phyloP scores from a whole-genome alignment of 2,113 vertebrate species.

The Uria lomvia region DNA sequence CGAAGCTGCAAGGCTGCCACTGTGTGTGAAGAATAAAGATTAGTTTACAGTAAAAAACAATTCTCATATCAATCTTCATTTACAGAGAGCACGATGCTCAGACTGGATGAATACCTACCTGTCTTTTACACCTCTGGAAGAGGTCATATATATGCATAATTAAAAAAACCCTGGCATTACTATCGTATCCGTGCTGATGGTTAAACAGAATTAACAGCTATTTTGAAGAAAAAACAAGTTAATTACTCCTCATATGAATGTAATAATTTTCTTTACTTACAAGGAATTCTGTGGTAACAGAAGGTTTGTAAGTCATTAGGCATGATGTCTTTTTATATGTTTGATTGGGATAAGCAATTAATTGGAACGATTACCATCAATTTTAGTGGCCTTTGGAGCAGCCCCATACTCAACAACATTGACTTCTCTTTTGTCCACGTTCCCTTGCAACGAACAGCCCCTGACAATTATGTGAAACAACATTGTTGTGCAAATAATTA shows the following conservation, averaged over 20 bases:
- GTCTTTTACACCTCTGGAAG: not conserved
- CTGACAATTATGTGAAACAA: not conserved
- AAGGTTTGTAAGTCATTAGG: not conserved
- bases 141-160: not conserved
- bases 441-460: not conserved
- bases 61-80: not conserved
- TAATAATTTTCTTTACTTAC: not conserved
- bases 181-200: not conserved
- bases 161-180: not conserved
- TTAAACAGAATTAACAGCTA: not conserved
- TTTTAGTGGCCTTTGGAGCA: not conserved
- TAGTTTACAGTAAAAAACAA: constrained; percentile 2
- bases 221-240: not conserved
- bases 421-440: not conserved
- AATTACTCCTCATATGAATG: not conserved
- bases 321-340: not conserved
- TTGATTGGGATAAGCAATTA: not conserved
- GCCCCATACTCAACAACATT: not conserved
- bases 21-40: not conserved
- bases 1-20: not conserved
- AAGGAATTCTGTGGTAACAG: not conserved
- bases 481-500: not conserved
- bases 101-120: not conserved
- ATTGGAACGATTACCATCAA: not conserved
- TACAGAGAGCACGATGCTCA: not conserved